phyloP scores from a whole-genome alignment of 2,888 invertebrate genomes.

The Archips xylosteana region DNA sequence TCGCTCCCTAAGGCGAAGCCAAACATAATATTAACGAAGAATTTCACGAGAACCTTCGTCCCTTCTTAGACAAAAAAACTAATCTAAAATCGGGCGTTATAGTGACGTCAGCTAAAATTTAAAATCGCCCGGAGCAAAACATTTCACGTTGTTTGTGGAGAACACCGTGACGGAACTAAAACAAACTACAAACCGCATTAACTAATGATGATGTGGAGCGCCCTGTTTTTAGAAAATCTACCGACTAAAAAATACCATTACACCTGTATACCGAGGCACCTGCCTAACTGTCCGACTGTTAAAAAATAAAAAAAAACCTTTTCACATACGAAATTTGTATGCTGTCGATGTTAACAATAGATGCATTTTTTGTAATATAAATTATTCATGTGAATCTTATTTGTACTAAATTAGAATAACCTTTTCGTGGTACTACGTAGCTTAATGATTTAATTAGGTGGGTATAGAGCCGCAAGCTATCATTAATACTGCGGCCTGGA shows the following conservation, averaged over 20 bases:
- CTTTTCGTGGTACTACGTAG: slow-evolving; percentile 19
- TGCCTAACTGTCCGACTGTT: slow-evolving; percentile 71
- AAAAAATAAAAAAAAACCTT: slow-evolving; percentile 59
- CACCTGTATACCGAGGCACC: slow-evolving; percentile 72
- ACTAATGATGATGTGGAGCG: slow-evolving; percentile 64
- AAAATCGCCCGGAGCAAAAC: slow-evolving; percentile 57
- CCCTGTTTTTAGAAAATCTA: slow-evolving; percentile 61
- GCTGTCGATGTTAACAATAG: slow-evolving; percentile 63
- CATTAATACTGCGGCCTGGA: slow-evolving; percentile 21
- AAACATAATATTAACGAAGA: slow-evolving; percentile 67
- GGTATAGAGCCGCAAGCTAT: slow-evolving; percentile 30
- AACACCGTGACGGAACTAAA: slow-evolving; percentile 78
- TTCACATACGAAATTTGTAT: slow-evolving; percentile 55
- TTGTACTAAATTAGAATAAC: slow-evolving; percentile 43
- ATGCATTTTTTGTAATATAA: slow-evolving; percentile 41
- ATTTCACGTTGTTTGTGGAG: slow-evolving; percentile 65
- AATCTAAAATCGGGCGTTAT: slow-evolving; percentile 70
- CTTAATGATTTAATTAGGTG: slow-evolving; percentile 40
- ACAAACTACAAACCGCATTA: slow-evolving; percentile 71
- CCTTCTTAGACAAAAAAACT: slow-evolving; percentile 61
- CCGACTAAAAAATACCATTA: slow-evolving; percentile 60
- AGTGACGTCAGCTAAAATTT: slow-evolving; percentile 80
- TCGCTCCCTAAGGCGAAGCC: slow-evolving; percentile 61
- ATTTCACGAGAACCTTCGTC: slow-evolving; percentile 65
- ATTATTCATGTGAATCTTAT: slow-evolving; percentile 44